A percentile compares a stretch with the other conserved stretches of the same genome.
Conservation (phyloP, 2,888 invertebrate genomes). For the Limnephilus marmoratus region DNA sequence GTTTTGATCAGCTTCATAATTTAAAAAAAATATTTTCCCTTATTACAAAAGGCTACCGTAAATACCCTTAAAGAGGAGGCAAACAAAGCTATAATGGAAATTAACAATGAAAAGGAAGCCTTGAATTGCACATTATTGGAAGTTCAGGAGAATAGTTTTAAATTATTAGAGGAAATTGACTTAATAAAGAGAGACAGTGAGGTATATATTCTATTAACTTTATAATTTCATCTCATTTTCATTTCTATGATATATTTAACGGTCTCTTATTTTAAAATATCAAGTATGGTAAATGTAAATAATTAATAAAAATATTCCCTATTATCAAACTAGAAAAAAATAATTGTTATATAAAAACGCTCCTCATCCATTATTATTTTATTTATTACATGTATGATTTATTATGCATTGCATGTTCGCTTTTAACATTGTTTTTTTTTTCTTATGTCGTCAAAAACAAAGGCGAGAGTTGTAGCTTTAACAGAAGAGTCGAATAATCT, state of each 20-base stretch:
- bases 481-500: conserved; percentile 18
- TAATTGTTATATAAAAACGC: background rate
- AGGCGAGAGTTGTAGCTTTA: conserved; percentile 10
- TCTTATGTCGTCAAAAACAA: background rate
- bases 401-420: conserved; percentile 42
- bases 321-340: background rate
- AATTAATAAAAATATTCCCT: background rate
- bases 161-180: conserved; percentile 48
- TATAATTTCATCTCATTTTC: background rate
- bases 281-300: no score
- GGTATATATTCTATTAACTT: conserved; percentile 6
- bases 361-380: background rate
- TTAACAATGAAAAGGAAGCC: conserved; percentile 13
- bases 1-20: background rate
- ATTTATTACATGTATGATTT: background rate
- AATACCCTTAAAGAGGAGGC: conserved; percentile 6
- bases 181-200: conserved; percentile 29
- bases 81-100: background rate
- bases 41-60: background rate
- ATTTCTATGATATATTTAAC: background rate
- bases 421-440: conserved; percentile 13
- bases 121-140: conserved; percentile 32
- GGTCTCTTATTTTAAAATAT: background rate
- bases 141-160: background rate
- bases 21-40: background rate